Evolutionary conservation across 2,113 vertebrate genomes (phyloP), one percentile per base, ranked within the genome.

Genomic region (Arothron firmamentum): DNA sequence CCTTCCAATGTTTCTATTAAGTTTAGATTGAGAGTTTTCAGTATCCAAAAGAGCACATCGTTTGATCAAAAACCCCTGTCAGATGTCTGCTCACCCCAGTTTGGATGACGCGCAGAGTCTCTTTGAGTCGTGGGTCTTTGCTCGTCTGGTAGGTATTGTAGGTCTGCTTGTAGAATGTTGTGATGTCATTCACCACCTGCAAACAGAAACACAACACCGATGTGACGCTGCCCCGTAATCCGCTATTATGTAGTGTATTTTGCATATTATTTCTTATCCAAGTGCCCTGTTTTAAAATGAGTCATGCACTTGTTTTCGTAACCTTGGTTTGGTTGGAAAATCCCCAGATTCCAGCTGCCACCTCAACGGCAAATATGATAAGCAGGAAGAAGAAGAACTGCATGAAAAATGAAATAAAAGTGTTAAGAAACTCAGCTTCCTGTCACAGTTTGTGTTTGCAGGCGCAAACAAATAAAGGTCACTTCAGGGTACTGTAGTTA

Each of bases 381-480:
- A 99, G 85, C 31, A 99, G 94, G 85, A 94, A 97, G 79, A 89
- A 72, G 72, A 99, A 99, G 85, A 98, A 99, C 97, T 99, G 71
- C 20, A 54, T 41, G 76, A 28, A 43, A 34, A 21, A 64, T 43
- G 77, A 28, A 46, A 34, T 19, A 64, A 21, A 77, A 28, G 56
- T n/a, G 59, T 10, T 57, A 64, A 66, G 43, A 50, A 59, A 69
- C 8, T 63, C 55, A 70, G 4, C 43, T 52, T 34, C 54, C 28
- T 63, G 12, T 73, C 52, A 43, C 4, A 3, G 59, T 28, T 71
- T 56, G 42, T 8, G 17, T 54, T 34, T 47, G 57, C 58, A 55
- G 56, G 57, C 62, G 12, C 19, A 18, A 53, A 65, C 70, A 72
- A 63, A 43, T 74, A 62, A 38, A 79, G 63, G 82, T 83, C 76